phyloP scores from a whole-genome alignment of 2,888 invertebrate species.

The Polietes domitor region DNA sequence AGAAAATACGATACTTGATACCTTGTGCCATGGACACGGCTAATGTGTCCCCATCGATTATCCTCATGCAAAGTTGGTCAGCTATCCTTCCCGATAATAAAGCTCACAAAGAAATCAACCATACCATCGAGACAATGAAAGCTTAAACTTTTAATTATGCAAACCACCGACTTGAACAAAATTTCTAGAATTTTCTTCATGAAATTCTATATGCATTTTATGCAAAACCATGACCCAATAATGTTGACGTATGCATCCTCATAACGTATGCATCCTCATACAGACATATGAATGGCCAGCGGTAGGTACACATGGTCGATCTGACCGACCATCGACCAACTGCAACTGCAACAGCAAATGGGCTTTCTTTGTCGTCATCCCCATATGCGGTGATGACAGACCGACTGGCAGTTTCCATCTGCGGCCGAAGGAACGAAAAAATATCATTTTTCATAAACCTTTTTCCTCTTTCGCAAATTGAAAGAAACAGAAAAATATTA shows the following conservation, averaged over 20 bases:
- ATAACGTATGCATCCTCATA: no score
- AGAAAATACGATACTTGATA: no score
- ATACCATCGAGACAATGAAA: no score
- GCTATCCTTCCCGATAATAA: no score
- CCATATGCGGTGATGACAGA: not conserved
- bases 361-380: not conserved
- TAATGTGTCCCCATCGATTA: no score
- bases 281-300: not conserved
- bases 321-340: no score
- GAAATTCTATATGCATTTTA: conserved; percentile 13
- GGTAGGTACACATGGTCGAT: not conserved
- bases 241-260: not conserved
- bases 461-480: not conserved
- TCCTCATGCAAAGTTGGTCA: no score
- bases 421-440: not conserved
- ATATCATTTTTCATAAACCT: conserved; percentile 13
- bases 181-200: not conserved
- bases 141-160: no score
- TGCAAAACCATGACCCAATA: conserved; percentile 21
- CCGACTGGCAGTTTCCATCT: not conserved
- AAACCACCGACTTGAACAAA: no score
- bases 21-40: no score
- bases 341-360: not conserved
- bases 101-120: no score
- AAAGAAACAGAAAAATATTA: not conserved